Percentiles rank a stretch among this genome's conserved stretches.
phyloP scores from a whole-genome alignment of 2,797 vertebrate genomes.

The Labroides dimidiatus region DNA sequence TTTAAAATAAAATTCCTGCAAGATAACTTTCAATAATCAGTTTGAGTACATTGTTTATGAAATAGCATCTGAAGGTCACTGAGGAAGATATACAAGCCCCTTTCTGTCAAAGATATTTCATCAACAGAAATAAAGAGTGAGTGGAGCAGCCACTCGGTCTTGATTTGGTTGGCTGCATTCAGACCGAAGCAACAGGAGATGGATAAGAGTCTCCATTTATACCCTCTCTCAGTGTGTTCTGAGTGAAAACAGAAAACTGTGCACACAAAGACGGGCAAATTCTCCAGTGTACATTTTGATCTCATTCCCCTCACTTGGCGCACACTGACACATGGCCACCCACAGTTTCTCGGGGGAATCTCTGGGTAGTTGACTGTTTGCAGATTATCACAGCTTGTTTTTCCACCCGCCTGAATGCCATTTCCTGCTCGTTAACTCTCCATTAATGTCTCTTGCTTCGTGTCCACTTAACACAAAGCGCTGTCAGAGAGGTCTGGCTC shows the following conservation, averaged over 20 bases:
- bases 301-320: constrained; percentile 17
- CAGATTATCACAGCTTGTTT: constrained; percentile 59
- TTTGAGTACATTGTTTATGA: constrained; percentile 49
- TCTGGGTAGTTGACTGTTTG: constrained; percentile 52
- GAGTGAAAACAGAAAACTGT: constrained; percentile 10
- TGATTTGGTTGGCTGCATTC: constrained; percentile 36
- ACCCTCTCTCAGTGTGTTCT: background rate
- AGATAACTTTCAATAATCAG: constrained; percentile 61
- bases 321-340: constrained; percentile 56
- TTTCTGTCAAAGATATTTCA: constrained; percentile 34
- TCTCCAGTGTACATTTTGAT: constrained; percentile 30
- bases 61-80: constrained; percentile 66
- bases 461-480: constrained; percentile 57
- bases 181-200: constrained; percentile 55
- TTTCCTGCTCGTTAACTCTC: constrained; percentile 72
- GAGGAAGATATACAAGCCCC: constrained; percentile 38
- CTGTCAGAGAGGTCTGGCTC: constrained; percentile 23
- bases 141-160: constrained; percentile 31
- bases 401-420: constrained; percentile 51
- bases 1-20: constrained; percentile 51
- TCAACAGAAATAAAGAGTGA: constrained; percentile 31
- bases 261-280: constrained; percentile 10
- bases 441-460: constrained; percentile 57
- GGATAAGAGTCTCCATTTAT: constrained; percentile 35
- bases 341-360: constrained; percentile 52